These are phyloP conservation scores for Pseudomyrmex cubaensis DNA, from an alignment of 1,140 invertebrate species.

Conservation along the genomic window DNA sequence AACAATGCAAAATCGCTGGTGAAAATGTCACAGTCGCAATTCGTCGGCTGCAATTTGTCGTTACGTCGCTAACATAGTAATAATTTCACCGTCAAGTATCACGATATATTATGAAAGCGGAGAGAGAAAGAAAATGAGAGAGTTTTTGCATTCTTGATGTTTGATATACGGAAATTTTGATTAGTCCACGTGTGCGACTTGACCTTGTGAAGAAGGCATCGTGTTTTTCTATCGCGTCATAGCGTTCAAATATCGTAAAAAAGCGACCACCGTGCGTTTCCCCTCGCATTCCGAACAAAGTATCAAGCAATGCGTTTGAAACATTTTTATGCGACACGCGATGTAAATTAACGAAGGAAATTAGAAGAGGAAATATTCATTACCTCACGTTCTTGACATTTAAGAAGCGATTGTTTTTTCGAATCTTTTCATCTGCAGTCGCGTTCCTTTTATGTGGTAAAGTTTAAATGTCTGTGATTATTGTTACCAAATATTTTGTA, in stretches of 20 bases:
- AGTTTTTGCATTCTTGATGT: constrained; percentile 13
- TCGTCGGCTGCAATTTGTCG: background rate
- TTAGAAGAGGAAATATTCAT: background rate
- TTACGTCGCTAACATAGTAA: background rate
- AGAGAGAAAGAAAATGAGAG: too few relatives aligned
- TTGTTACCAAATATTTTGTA: background rate
- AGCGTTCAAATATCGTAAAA: constrained; percentile 23
- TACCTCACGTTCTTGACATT: background rate
- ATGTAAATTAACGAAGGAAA: constrained; percentile 5
- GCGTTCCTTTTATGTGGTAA: background rate
- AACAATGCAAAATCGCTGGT: constrained; percentile 23
- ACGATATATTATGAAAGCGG: constrained; percentile 7
- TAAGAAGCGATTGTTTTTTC: background rate
- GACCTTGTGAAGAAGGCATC: background rate
- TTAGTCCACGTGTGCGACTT: background rate
- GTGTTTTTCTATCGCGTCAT: background rate
- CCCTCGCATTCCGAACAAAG: constrained; percentile 1
- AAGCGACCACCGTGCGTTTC: constrained; percentile 32
- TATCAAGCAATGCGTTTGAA: constrained; percentile 8
- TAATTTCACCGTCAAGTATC: constrained; percentile 20
- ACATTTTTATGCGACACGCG: constrained; percentile 34
- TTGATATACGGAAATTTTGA: constrained; percentile 5
- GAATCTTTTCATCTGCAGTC: background rate
- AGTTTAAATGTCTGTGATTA: background rate
- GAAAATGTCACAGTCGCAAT: constrained; percentile 24